phyloP scores from a whole-genome alignment of 2,888 invertebrate genomes.

The Orthosia gracilis region DNA sequence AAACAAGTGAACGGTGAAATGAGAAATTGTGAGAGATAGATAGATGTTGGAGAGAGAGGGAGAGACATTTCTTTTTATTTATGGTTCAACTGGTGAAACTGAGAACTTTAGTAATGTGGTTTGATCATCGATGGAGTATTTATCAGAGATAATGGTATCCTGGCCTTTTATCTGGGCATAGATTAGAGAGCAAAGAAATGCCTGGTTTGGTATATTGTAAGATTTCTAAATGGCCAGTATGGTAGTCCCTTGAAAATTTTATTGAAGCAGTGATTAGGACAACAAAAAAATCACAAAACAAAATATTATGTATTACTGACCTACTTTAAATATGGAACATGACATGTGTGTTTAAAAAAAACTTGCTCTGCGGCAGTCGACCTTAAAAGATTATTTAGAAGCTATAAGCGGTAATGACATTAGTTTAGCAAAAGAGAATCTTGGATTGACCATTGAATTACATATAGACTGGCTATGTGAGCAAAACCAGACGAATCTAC shows the following conservation, averaged over 20 bases:
- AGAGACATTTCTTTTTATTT: conserved; percentile 83
- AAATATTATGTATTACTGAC: too few species aligned
- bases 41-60: conserved; percentile 80
- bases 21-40: conserved; percentile 89
- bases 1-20: conserved; percentile 91
- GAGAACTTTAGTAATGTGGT: conserved; percentile 67
- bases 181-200: not conserved
- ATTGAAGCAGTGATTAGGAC: too few species aligned
- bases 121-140: conserved; percentile 56
- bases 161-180: conserved; percentile 41
- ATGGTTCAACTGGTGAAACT: conserved; percentile 72
- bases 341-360: too few species aligned
- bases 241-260: too few species aligned
- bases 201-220: too few species aligned
- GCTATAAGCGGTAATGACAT: too few species aligned
- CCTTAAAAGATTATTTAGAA: too few species aligned
- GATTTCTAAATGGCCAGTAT: too few species aligned
- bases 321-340: too few species aligned
- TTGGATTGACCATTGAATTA: not conserved
- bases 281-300: too few species aligned
- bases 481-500: not conserved
- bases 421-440: too few species aligned
- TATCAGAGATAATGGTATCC: conserved; percentile 50
- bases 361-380: too few species aligned
- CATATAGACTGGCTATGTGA: not conserved